phyloP scores from a whole-genome alignment of 2,113 vertebrate species.

The Zapornia atra region DNA sequence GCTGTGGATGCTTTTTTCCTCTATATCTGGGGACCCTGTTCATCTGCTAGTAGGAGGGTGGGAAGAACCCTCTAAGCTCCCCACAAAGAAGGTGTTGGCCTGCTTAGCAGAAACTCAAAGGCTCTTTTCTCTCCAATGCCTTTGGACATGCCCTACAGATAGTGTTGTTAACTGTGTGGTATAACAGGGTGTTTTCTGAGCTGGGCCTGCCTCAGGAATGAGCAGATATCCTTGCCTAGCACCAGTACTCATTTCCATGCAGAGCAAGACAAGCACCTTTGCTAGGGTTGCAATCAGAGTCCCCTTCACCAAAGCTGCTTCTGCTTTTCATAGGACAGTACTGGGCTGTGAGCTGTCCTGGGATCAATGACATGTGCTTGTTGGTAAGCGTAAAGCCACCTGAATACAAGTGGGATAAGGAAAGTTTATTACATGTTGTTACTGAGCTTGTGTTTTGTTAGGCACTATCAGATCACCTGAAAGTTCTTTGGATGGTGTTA shows the following conservation, averaged over 20 bases:
- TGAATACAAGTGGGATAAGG: too few relatives aligned
- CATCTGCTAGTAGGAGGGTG: neutral
- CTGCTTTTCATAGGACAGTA: neutral
- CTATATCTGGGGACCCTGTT: neutral
- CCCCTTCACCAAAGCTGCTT: neutral
- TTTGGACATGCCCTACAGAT: neutral
- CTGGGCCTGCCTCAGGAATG: neutral
- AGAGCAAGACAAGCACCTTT: neutral
- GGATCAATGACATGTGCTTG: neutral
- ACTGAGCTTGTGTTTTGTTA: neutral
- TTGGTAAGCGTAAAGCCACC: neutral
- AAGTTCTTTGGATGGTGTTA: neutral
- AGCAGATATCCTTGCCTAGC: neutral
- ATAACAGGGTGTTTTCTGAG: neutral
- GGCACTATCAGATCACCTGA: neutral
- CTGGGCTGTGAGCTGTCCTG: neutral
- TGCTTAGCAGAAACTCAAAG: neutral
- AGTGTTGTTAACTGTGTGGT: neutral
- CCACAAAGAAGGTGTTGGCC: neutral
- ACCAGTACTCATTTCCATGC: neutral
- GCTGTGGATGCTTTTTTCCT: neutral
- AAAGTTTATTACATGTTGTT: fast-evolving
- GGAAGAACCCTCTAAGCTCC: neutral
- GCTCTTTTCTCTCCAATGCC: neutral
- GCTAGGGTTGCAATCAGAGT: neutral